Conservation (phyloP, 30 jellyfish, hydroid and myxozoan genomes). For the Aurelia coerulea region DNA sequence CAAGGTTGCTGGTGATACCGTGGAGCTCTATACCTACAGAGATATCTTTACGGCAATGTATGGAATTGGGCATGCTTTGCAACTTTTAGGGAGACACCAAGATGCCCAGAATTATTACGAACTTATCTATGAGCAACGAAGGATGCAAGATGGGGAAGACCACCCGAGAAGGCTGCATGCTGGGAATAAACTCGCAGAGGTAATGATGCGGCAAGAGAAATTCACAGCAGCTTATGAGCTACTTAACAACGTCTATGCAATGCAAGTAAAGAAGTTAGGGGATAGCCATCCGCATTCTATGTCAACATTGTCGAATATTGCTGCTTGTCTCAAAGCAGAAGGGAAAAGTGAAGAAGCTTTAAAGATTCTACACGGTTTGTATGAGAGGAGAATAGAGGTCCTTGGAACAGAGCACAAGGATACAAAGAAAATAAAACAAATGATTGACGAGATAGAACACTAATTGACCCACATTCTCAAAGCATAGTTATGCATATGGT, state of each 20-base stretch:
- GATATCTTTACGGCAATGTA: slow-evolving; percentile 39
- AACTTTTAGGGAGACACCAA: slow-evolving; percentile 23
- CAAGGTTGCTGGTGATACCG: not conserved
- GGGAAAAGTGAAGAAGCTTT: slow-evolving; percentile 34
- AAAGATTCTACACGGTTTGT: slow-evolving; percentile 4
- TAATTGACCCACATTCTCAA: too few species aligned
- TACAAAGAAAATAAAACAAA: slow-evolving; percentile 8
- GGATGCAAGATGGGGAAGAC: slow-evolving; percentile 37
- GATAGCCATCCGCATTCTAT: slow-evolving; percentile 48
- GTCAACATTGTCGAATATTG: slow-evolving; percentile 7
- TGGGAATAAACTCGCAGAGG: slow-evolving; percentile 53
- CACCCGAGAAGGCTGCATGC: slow-evolving; percentile 63
- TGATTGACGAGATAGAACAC: not conserved
- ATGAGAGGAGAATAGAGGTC: not conserved
- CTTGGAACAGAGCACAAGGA: slow-evolving; percentile 34
- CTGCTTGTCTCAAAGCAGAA: not conserved
- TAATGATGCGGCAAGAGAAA: not conserved
- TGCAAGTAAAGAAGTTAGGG: slow-evolving; percentile 22
- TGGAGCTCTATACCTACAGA: slow-evolving; percentile 39
- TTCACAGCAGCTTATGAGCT: slow-evolving; percentile 15
- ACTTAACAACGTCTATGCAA: slow-evolving; percentile 13
- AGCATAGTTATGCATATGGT: too few species aligned
- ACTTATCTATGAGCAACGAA: slow-evolving; percentile 29
- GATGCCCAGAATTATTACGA: slow-evolving; percentile 46
- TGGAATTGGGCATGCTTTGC: slow-evolving; percentile 62